These are phyloP conservation scores for Thera britannica DNA, from an alignment of 2,888 invertebrate genomes.

Conservation along the genomic window DNA sequence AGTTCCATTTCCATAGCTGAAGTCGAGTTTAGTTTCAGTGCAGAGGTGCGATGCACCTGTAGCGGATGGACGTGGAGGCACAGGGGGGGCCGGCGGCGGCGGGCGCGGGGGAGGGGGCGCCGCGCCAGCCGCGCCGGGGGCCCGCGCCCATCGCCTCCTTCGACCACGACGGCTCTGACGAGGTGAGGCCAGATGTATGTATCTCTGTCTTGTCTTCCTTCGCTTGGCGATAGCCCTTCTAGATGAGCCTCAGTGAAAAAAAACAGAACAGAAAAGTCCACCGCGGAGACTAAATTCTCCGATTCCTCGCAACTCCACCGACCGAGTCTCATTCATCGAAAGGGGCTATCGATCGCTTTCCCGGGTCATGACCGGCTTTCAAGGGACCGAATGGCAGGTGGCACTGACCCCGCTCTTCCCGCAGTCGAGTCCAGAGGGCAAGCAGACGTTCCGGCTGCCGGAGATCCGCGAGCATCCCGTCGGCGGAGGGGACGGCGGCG, in stretches of 20 bases:
- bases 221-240: constrained; percentile 38
- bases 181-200: constrained; percentile 86
- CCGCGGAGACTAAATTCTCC: background rate
- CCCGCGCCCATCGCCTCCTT: constrained; percentile 97
- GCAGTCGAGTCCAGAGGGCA: constrained; percentile 86
- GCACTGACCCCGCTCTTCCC: constrained; percentile 28
- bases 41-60: constrained; percentile 14
- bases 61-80: constrained; percentile 41
- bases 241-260: background rate
- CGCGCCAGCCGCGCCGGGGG: constrained; percentile 91
- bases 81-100: constrained; percentile 5
- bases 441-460: constrained; percentile 81
- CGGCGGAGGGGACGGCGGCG: constrained; percentile 41
- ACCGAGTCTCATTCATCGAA: background rate
- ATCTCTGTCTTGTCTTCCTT: constrained; percentile 64
- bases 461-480: constrained; percentile 73
- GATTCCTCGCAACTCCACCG: background rate
- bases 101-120: constrained; percentile 36
- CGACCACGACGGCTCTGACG: constrained; percentile 93
- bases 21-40: constrained; percentile 2
- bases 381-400: too few relatives aligned
- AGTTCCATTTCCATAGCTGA: background rate
- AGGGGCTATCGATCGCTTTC: constrained; percentile 20
- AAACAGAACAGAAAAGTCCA: background rate
- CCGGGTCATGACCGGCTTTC: background rate